A percentile compares a stretch with the other conserved stretches of the same genome.
These are phyloP conservation scores for Xiphophorus birchmanni DNA, from an alignment of 2,797 vertebrate genomes.

Conservation along the genomic window DNA sequence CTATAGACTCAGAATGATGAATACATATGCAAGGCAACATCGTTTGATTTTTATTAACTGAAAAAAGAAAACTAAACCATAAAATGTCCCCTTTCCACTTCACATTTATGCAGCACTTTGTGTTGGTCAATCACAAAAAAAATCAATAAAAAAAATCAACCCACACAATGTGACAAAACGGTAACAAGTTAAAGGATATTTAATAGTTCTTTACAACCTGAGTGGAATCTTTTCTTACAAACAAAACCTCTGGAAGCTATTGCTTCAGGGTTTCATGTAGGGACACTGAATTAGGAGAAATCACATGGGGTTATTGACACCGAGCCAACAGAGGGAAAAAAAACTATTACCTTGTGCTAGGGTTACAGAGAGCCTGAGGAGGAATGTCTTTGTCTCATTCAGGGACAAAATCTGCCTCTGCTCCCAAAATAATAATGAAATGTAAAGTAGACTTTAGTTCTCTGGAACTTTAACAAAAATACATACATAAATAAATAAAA, in stretches of 20 bases:
- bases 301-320: conserved; percentile 63
- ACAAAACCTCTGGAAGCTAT: background rate
- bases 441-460: background rate
- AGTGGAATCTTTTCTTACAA: background rate
- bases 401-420: background rate
- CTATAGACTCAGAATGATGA: background rate
- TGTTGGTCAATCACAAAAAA: background rate
- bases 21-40: background rate
- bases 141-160: background rate
- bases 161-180: background rate
- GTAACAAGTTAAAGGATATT: background rate
- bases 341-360: conserved; percentile 20
- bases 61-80: background rate
- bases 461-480: background rate
- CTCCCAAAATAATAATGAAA: background rate
- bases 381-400: conserved; percentile 3
- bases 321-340: conserved; percentile 23
- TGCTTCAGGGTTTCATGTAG: background rate
- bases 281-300: conserved; percentile 47
- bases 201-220: background rate
- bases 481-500: background rate
- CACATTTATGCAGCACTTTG: background rate
- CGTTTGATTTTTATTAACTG: background rate
- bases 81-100: background rate
- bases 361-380: conserved; percentile 17